Base-by-base conservation (phyloP, 2,113 vertebrate genomes). In the Indri indri region DNA sequence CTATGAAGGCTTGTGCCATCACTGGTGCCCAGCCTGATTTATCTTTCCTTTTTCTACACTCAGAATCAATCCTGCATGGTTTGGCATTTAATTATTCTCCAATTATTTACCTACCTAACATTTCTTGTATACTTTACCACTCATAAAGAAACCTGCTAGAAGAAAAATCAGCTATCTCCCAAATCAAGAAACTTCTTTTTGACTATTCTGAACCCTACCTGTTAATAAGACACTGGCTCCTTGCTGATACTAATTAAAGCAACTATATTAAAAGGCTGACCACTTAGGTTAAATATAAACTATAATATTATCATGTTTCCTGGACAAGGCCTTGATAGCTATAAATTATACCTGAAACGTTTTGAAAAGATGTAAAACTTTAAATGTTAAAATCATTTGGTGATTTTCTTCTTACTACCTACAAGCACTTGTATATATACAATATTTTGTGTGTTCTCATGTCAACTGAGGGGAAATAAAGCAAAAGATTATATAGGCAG, bases 101-200 rank as follows among this genome's bases (percentile, higher is more conserved):
- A 95, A 57, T 42, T 70, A 74, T 13, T 84, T 57, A 81, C 40
- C 93, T 74, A 88, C 12, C 37, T 96, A 88, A 88, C 32, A n/a
- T 74, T 90, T n/a, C 47, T 45, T 32, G 12, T 74, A 65, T 10
- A 91, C n/a, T 52, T 2, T 52, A 16, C 70, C 8, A 76, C 54
- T 77, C 23, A 18, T n/a, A 25, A 84, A 74, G 20, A 88, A 86
- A 87, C 34, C 27, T 61, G 27, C 34, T 40, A n/a, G 8, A 42
- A 95, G 59, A 84, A 95, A 74, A 95, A 70, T 65, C 8, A 66
- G 32, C 34, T 76, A 50, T 85, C 32, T 74, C 6, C 13, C 40
- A 91, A 96, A 66, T 57, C 22, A 71, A 95, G 87, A 88, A 88
- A 73, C 16, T 77, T 11, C 76, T 89, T 90, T 76, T 63, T 52